Percentiles rank a stretch among this genome's conserved stretches.
These are phyloP conservation scores for Caenorhabditis sp. DNA, from an alignment of 2,888 invertebrate species.

Conservation along the genomic window DNA sequence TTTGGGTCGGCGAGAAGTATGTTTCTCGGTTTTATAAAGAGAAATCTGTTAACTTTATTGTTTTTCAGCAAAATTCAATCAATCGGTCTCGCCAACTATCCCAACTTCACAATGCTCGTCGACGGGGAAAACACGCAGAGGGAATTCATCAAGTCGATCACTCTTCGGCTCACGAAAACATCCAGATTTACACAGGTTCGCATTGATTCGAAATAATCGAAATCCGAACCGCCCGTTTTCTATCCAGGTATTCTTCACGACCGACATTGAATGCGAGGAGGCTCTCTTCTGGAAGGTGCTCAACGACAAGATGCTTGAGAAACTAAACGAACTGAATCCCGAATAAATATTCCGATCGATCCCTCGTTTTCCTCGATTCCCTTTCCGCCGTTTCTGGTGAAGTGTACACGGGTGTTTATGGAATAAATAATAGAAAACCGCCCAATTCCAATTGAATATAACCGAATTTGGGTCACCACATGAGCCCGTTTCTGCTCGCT, in stretches of 20 bases:
- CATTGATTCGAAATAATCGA: background rate
- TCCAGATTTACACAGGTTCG: conserved; percentile 45
- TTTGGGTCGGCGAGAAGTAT: conserved; percentile 63
- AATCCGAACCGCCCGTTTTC: background rate
- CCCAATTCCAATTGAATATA: background rate
- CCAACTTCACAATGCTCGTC: conserved; percentile 58
- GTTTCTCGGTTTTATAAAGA: background rate
- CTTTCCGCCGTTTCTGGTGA: background rate
- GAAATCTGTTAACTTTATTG: background rate
- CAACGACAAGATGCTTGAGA: conserved; percentile 42
- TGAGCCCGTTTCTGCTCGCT: background rate
- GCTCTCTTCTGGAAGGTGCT: conserved; percentile 57
- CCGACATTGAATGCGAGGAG: conserved; percentile 63
- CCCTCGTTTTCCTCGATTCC: background rate
- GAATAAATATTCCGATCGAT: background rate
- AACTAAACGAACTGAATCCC: conserved; percentile 30
- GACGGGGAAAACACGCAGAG: conserved; percentile 55
- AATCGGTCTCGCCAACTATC: conserved; percentile 58
- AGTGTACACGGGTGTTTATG: conserved; percentile 1
- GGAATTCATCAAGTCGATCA: conserved; percentile 47
- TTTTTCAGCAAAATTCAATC: conserved; percentile 49
- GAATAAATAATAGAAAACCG: background rate
- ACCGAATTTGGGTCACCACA: conserved; percentile 6
- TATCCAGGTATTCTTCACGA: conserved; percentile 61
- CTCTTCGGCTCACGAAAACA: conserved; percentile 46